Evolutionary conservation across 2,113 vertebrate species (phyloP), one percentile per base, ranked within the genome.

Genomic region (Boulengeromyrus knoepffleri): DNA sequence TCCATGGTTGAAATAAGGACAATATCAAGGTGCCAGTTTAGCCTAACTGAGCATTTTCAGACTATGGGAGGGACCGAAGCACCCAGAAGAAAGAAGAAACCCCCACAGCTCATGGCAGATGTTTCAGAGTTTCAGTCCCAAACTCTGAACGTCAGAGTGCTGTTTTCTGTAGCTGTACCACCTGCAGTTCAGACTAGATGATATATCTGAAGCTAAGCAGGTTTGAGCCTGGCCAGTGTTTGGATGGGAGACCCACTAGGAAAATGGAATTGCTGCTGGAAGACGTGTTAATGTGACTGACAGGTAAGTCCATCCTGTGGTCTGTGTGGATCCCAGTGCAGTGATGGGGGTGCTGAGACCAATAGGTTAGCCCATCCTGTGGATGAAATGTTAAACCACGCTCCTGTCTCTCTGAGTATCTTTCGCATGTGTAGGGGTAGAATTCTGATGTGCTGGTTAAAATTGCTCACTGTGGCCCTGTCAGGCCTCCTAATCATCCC

Each of bases 141-240:
- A n/a, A 9, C 3, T n/a, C 0, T 24, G 56, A 8, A 24, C 19
- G 53, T 9, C 0, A 1, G 1, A 5, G 4, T 24, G 0, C 21
- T 58, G 2, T 58, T 0, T 1, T 7, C 53, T 7, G 21, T 21
- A 58, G 7, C 56, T n/a, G 8, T 24, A n/a, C 56, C 24, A n/a
- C 24, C 24, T 62, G 56, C 21, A 9, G 7, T 9, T 9, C 56
- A n/a, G 24, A 21, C 19, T 56, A 7, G 19, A 2, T 21, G 2
- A 24, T 56, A 6, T 21, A 6, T 1, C 19, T 56, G 53, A 21
- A 56, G 1, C 19, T 56, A 21, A 62, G 24, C 7, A 8, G 7
- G 56, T 62, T 62, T 62, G 56, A 24, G 21, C 56, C 24, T 62
- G 56, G 56, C 0, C 24, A n/a, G 56, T 62, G 7, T 9, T 62